Conservation (phyloP, 2,888 invertebrate species). For the Anaspis maculata region DNA sequence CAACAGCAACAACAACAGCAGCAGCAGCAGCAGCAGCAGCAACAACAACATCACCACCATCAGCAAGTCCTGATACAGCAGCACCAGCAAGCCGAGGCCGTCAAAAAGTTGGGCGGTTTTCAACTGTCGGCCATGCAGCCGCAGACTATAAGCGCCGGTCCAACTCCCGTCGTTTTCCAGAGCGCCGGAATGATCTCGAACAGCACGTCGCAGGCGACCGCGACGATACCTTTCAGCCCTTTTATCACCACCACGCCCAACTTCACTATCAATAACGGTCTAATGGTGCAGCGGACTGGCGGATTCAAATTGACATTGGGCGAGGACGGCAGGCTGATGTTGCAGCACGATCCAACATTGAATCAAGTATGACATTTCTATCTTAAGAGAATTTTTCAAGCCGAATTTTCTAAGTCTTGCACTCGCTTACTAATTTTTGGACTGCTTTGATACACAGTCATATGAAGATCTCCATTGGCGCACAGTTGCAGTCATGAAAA, state of each 20-base stretch:
- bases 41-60: conserved; percentile 8
- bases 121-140: conserved; percentile 37
- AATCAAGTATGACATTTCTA: too few relatives aligned
- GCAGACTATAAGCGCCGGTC: too few relatives aligned
- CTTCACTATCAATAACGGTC: conserved; percentile 39
- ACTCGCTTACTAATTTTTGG: too few relatives aligned
- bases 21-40: conserved; percentile 10
- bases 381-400: too few relatives aligned
- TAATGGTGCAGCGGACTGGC: conserved; percentile 49
- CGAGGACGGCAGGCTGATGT: conserved; percentile 58
- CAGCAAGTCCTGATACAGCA: too few relatives aligned
- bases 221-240: conserved; percentile 34
- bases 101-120: conserved; percentile 37
- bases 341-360: conserved; percentile 55
- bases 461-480: too few relatives aligned
- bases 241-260: conserved; percentile 36
- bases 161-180: conserved; percentile 32
- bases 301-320: conserved; percentile 57
- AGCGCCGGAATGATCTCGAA: conserved; percentile 35
- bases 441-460: too few relatives aligned
- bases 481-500: too few relatives aligned
- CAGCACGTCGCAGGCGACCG: conserved; percentile 27
- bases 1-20: conserved; percentile 4
- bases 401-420: too few relatives aligned
- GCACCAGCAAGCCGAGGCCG: too few relatives aligned